Conservation (phyloP, 1,140 invertebrate species). For the Eufriesea mexicana region DNA sequence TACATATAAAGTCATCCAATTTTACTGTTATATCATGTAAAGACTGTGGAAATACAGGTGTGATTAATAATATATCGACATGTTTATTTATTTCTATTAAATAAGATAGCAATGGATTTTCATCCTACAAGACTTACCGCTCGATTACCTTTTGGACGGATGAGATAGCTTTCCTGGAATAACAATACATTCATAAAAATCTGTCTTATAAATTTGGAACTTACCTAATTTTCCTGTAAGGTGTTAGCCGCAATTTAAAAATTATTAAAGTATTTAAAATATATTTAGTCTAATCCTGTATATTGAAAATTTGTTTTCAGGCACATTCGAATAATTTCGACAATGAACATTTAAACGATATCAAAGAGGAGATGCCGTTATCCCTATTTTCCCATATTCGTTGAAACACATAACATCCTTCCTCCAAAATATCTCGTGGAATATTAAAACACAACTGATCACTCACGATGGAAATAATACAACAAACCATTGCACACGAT, state of each 20-base stretch:
- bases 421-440: slow-evolving; percentile 30
- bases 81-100: slow-evolving; percentile 48
- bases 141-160: not conserved
- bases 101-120: slow-evolving; percentile 2
- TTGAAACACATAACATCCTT: slow-evolving; percentile 2
- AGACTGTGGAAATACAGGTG: slow-evolving; percentile 76
- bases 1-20: slow-evolving; percentile 61
- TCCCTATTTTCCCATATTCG: slow-evolving; percentile 28
- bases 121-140: slow-evolving; percentile 22
- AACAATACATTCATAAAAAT: slow-evolving; percentile 57
- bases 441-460: slow-evolving; percentile 32
- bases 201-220: slow-evolving; percentile 30
- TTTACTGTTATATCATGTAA: slow-evolving; percentile 75
- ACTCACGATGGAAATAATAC: slow-evolving; percentile 33
- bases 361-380: slow-evolving; percentile 6
- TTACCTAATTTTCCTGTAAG: slow-evolving; percentile 48
- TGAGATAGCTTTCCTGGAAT: slow-evolving; percentile 54
- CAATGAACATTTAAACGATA: slow-evolving; percentile 3
- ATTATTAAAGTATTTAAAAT: slow-evolving; percentile 45
- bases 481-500: slow-evolving; percentile 45
- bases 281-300: slow-evolving; percentile 3
- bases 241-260: slow-evolving; percentile 42
- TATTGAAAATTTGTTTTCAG: not conserved
- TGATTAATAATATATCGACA: slow-evolving; percentile 64
- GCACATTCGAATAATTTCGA: not conserved